Evolutionary conservation across 2,113 vertebrate species (phyloP).

Genomic region (Orientallactaga bullata): DNA sequence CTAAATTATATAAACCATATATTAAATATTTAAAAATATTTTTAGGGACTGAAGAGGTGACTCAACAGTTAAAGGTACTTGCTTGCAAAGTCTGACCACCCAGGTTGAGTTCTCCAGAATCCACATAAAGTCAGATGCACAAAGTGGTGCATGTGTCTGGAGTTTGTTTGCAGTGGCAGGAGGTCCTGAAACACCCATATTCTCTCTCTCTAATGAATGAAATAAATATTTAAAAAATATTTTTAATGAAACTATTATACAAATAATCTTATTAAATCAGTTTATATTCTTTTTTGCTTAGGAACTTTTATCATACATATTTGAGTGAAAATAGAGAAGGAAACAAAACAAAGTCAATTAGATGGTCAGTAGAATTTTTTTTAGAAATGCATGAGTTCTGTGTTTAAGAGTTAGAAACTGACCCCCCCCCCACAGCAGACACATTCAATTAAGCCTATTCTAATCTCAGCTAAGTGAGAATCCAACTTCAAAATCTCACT

Average conservation of each 20-base stretch:
- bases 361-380: conserved; percentile 27
- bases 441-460: conserved; percentile 67
- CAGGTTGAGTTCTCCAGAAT: too few species aligned
- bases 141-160: too few species aligned
- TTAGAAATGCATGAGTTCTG: conserved; percentile 44
- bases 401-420: conserved; percentile 56
- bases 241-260: conserved; percentile 10
- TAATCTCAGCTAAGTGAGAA: conserved; percentile 65
- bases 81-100: too few species aligned
- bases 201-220: too few species aligned
- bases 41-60: background rate
- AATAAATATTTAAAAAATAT: background rate
- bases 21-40: conserved; percentile 26
- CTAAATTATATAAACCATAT: background rate
- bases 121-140: too few species aligned
- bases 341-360: conserved; percentile 20
- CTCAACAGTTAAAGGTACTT: too few species aligned
- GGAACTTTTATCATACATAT: background rate
- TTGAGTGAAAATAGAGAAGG: background rate
- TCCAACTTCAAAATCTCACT: conserved; percentile 62
- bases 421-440: background rate
- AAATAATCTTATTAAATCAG: background rate
- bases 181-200: too few species aligned
- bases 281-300: conserved; percentile 15
- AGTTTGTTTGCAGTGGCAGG: background rate